These are phyloP conservation scores for Lagocephalus sceleratus DNA, from an alignment of 2,797 vertebrate genomes.

Conservation along the genomic window DNA sequence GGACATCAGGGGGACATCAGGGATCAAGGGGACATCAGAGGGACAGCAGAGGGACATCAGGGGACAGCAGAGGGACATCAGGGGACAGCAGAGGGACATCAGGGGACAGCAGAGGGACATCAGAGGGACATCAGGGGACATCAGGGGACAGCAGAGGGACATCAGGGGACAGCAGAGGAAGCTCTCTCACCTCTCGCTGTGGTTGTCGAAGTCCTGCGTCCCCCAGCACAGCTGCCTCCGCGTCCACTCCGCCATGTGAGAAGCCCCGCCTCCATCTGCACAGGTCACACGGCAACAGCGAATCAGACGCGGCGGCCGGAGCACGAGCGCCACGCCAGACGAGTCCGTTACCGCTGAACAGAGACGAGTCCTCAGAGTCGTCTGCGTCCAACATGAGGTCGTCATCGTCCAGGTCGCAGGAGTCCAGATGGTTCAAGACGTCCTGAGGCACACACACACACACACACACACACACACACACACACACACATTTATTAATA, in stretches of 20 bases:
- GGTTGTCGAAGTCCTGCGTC: slow-evolving; percentile 77
- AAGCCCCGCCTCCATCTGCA: slow-evolving; percentile 63
- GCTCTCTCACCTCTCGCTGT: slow-evolving; percentile 76
- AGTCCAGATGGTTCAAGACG: slow-evolving; percentile 90
- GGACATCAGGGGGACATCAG: not conserved
- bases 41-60: too few species aligned
- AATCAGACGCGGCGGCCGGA: too few species aligned
- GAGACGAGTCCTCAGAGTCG: slow-evolving; percentile 83
- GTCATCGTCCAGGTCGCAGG: slow-evolving; percentile 93
- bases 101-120: not conserved
- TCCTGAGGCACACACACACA: slow-evolving; percentile 72
- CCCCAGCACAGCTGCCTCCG: slow-evolving; percentile 84
- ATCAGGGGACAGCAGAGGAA: too few species aligned
- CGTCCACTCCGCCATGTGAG: slow-evolving; percentile 82
- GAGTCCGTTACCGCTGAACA: slow-evolving; percentile 77
- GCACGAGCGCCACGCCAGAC: too few species aligned
- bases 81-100: too few species aligned
- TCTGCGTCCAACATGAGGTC: slow-evolving; percentile 96
- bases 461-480: too few species aligned
- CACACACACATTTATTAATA: too few species aligned
- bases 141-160: too few species aligned
- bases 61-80: too few species aligned
- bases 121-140: too few species aligned
- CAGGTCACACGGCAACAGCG: not conserved
- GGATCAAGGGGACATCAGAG: too few species aligned